A percentile compares a stretch with the other conserved stretches of the same genome.
Conservation (phyloP, 2,797 vertebrate genomes). For the Eulemur albifrons region DNA sequence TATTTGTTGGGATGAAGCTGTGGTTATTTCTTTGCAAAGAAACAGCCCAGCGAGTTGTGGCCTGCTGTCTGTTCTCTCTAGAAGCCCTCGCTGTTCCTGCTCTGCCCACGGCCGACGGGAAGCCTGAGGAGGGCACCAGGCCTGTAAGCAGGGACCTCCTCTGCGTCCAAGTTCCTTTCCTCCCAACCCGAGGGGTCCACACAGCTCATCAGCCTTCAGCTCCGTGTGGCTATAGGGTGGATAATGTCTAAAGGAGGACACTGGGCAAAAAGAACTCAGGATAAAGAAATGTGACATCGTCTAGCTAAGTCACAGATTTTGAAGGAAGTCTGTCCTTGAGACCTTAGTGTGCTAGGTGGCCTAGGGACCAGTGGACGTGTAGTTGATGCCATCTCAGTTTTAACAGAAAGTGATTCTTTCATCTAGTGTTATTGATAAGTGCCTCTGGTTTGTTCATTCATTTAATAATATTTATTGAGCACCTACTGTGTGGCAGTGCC, state of each 20-base stretch:
- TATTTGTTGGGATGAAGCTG: background rate
- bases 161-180: background rate
- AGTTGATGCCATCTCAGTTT: background rate
- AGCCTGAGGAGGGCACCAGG: no score
- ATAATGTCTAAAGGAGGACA: background rate
- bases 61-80: background rate
- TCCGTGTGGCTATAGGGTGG: background rate
- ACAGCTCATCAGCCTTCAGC: background rate
- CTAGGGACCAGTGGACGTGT: background rate
- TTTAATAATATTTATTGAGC: background rate
- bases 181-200: background rate
- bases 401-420: background rate
- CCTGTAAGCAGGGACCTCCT: background rate
- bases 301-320: background rate
- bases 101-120: background rate
- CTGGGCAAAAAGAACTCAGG: background rate
- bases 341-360: background rate
- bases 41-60: background rate
- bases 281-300: background rate
- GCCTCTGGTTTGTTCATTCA: background rate
- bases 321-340: background rate
- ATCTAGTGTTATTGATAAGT: background rate
- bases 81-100: background rate
- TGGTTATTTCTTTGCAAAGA: constrained; percentile 3
- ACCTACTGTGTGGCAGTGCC: background rate